Evolutionary conservation across 2,113 vertebrate species (phyloP), one percentile per base, ranked within the genome.

Genomic region (Equus przewalskii): DNA sequence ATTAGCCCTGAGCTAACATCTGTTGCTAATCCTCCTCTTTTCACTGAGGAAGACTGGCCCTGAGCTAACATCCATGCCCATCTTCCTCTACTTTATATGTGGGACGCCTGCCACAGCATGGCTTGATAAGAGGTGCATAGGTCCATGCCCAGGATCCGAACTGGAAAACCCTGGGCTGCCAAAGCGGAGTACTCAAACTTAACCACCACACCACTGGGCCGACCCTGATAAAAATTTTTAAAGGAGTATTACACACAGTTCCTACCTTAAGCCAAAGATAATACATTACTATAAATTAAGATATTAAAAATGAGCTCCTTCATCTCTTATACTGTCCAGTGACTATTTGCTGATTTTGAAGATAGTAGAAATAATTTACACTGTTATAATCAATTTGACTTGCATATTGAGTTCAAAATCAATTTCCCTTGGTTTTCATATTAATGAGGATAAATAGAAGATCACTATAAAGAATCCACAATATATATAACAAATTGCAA

Each of bases 311-410:
- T 62, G 4, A 82, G 1, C 4, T 70, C 21, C 16, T 87, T 80
- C 64, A 90, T 56, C 12, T 93, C 70, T 93, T 87, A 88, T 36
- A 70, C 14, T 60, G 26, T 36, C 15, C 15, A 76, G 14, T 76
- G 28, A 91, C 65, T 94, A 94, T 54, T 46, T 70, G n/a, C 33
- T 93, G 49, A 91, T 81, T 96, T 80, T 88, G 28, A 97, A 96
- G 44, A 49, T 75, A 22, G 2, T 83, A 0, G 30, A 64, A 41
- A 82, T 79, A 94, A 54, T 87, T 90, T 76, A 95, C 2, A 84
- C 56, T 81, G 82, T 36, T 7, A 81, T 12, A 75, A 44, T 58
- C 14, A 94, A 84, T 58, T 24, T 92, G 18, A 95, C 41, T 81
- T 96, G 9, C 21, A 93, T 44, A 86, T 3, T 67, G 49, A 86